These are phyloP conservation scores for Chelonus formosanus DNA, from an alignment of 2,888 invertebrate genomes.

Conservation along the genomic window DNA sequence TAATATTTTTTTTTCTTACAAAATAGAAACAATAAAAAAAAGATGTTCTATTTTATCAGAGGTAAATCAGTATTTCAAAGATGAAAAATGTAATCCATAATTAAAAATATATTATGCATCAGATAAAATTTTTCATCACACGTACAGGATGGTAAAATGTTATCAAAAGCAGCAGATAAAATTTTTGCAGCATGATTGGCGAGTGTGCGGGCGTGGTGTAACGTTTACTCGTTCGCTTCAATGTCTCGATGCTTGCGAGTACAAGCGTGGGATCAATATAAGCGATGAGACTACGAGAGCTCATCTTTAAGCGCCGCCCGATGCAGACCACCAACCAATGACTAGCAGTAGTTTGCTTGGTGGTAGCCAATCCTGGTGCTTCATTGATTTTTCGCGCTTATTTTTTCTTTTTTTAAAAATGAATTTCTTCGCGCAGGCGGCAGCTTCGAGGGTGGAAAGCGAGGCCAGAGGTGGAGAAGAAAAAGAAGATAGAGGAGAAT, in stretches of 20 bases:
- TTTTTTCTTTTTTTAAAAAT: slow-evolving; percentile 52
- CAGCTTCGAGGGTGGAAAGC: slow-evolving; percentile 22
- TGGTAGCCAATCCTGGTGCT: slow-evolving; percentile 50
- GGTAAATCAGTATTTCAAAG: too few species aligned
- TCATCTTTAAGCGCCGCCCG: slow-evolving; percentile 64
- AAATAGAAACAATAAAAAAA: too few species aligned
- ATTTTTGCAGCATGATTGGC: slow-evolving; percentile 16
- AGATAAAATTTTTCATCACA: not conserved
- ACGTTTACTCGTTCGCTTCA: slow-evolving; percentile 1
- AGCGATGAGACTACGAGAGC: slow-evolving; percentile 64
- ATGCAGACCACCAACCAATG: slow-evolving; percentile 51
- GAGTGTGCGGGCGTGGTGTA: slow-evolving; percentile 21
- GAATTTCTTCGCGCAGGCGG: slow-evolving; percentile 55
- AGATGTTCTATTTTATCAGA: too few species aligned
- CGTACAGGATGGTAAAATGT: not conserved
- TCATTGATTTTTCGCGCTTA: slow-evolving; percentile 60
- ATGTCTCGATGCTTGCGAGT: slow-evolving; percentile 13
- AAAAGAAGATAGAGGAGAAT: slow-evolving; percentile 39
- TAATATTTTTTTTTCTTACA: too few species aligned
- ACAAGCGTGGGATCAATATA: slow-evolving; percentile 60
- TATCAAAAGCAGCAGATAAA: slow-evolving; percentile 13
- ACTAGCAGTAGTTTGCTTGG: slow-evolving; percentile 35
- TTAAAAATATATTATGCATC: too few species aligned
- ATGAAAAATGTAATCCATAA: too few species aligned
- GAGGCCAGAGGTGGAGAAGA: slow-evolving; percentile 29